Conservation (phyloP, 2,113 vertebrate genomes). For the Eulemur macaco region DNA sequence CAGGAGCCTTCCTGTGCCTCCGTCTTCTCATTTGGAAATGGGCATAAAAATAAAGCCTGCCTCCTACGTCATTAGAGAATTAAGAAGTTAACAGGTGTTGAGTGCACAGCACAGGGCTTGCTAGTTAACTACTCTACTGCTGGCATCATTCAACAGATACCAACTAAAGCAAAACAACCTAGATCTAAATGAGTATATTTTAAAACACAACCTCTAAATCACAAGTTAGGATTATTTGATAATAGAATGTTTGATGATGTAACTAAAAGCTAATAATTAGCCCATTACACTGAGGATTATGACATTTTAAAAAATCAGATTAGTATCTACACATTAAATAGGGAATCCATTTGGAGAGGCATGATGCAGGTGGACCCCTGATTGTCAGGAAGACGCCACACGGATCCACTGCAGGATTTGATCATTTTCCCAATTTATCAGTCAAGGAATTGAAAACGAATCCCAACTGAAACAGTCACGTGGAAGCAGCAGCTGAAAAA, state of each 20-base stretch:
- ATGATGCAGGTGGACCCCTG: too few species aligned
- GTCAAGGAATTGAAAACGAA: neutral
- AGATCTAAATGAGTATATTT: neutral
- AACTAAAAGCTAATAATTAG: neutral
- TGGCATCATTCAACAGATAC: neutral
- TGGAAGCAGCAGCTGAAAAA: neutral
- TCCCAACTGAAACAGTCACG: neutral
- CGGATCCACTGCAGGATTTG: accelerated
- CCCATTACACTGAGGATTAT: neutral
- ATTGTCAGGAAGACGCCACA: neutral
- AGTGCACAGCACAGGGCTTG: too few species aligned
- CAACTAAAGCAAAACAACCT: neutral
- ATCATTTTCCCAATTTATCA: neutral
- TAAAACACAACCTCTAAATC: neutral
- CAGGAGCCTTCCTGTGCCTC: neutral
- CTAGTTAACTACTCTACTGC: neutral
- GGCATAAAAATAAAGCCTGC: neutral
- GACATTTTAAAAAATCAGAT: neutral
- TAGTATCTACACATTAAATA: neutral
- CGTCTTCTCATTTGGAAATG: neutral
- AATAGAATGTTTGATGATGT: neutral
- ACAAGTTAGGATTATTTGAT: neutral
- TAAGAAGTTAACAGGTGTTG: neutral
- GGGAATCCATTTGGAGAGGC: neutral
- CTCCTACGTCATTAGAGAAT: neutral